Evolutionary conservation across 2,797 vertebrate genomes (phyloP), one percentile per base, ranked within the genome.

Genomic region (Enteromius treurensis): DNA sequence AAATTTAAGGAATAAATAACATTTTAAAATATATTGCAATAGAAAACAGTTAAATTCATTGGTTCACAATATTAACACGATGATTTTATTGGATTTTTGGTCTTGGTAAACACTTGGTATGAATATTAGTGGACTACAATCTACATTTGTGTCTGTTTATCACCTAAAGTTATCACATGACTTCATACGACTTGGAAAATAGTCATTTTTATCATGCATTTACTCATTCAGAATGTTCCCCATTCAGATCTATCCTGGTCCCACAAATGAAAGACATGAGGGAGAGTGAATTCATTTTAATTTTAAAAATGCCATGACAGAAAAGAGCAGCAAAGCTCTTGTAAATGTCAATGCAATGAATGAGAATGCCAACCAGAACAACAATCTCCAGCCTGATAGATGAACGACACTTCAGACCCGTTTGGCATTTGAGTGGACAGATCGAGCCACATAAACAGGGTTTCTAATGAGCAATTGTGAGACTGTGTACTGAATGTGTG

Each of bases 361-460:
- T 23, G 34, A 69, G n/a, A 79, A 77, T 21, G 81, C 65, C 65
- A 78, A 69, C 23, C 9, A 65, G 32, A 37, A 77, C n/a, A 32
- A 32, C 55, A 4, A 71, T 79, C 58, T 76, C 45, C 37, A 58
- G 42, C 60, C 42, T 80, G 34, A 9, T 64, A 53, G 5, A 4
- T 47, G 49, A 49, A 77, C 77, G 0, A 5, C 62, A 64, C 76
- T 45, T 60, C 34, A 45, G 29, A 67, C 78, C 86, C n/a, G 17
- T 70, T 75, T 86, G 77, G 86, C 75, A 87, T 86, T 77, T 49
- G 3, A 21, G 62, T 53, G 80, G 32, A 37, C 79, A 60, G 87
- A 91, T 77, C 86, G 71, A 86, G 88, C 91, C 88, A 90, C 70
- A 34, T 37, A 77, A 74, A 84, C 69, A 84, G 85, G 80, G 76